Evolutionary conservation across 2,113 vertebrate genomes (phyloP), one percentile per base, ranked within the genome.

Genomic region (Albula glossodonta): DNA sequence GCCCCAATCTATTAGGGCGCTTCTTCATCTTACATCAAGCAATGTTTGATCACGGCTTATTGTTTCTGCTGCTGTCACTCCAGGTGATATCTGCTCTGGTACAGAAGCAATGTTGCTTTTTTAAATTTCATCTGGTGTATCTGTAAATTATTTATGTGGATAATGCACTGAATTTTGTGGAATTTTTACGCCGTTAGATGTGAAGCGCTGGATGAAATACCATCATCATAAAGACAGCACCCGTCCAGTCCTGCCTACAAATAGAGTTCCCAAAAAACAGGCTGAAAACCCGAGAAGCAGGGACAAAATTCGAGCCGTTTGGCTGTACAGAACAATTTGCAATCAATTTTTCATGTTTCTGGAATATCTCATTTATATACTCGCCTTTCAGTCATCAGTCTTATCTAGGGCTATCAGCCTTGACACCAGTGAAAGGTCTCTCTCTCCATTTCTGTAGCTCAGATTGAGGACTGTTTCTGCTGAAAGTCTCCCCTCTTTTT

Each of bases 291-390:
- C 31, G 51, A 63, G 81, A 87, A 53, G 31, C 50, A 48, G 88
- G 51, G 41, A 53, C 48, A 25, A 25, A 70, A 74, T 53, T 60
- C 19, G 22, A 70, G 86, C 82, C 83, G 51, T 60, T 57, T 70
- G 57, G 79, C 80, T 89, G 90, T 87, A 87, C 85, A 74, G 80
- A 83, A 49, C 88, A 89, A 87, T 92, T 84, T 90, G 80, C 10
- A 81, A 80, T 52, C 87, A 89, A 87, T 90, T 88, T 87, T 86
- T 91, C 86, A 87, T 82, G 86, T 89, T 87, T 91, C 85, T 87
- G 87, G 87, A 92, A 91, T 78, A 89, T 90, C 87, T 91, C 41
- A 87, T 88, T 89, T 86, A 85, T 87, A 87, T 87, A 88, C 83
- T 85, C 49, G 3, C 74, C 78, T 80, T 88, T 31, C 53, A 81